These are phyloP conservation scores for Oscheius sp. DNA, from an alignment of 2,888 invertebrate species.

Conservation along the genomic window DNA sequence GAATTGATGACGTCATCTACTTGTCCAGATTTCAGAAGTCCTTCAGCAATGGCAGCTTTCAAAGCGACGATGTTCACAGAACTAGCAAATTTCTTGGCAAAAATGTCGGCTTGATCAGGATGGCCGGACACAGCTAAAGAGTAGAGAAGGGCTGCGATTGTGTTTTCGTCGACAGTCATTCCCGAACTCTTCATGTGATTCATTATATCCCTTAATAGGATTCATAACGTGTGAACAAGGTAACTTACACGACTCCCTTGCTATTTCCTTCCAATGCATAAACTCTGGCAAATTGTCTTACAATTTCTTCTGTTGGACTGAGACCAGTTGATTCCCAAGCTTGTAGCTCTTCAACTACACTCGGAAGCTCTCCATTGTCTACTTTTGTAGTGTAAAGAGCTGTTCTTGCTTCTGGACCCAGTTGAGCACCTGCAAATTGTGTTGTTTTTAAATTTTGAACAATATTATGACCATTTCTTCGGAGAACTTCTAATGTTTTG, in stretches of 20 bases:
- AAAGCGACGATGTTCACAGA: background rate
- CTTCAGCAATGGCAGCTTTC: conserved; percentile 16
- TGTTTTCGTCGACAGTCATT: conserved; percentile 14
- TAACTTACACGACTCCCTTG: conserved; percentile 28
- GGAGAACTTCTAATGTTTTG: background rate
- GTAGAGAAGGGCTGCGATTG: conserved; percentile 14
- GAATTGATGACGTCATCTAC: background rate
- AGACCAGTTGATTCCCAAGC: conserved; percentile 16
- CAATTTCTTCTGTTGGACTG: conserved; percentile 18
- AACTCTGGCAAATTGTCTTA: conserved; percentile 25
- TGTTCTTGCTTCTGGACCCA: conserved; percentile 23
- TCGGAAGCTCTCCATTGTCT: conserved; percentile 31
- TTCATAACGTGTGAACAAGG: background rate
- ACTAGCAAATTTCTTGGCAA: conserved; percentile 24
- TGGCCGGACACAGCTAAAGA: conserved; percentile 7
- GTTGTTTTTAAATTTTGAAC: too few relatives aligned
- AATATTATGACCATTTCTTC: background rate
- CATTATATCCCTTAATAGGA: conserved; percentile 31
- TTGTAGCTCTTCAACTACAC: conserved; percentile 25
- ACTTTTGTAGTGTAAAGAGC: conserved; percentile 19
- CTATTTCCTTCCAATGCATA: conserved; percentile 33
- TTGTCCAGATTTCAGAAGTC: conserved; percentile 1
- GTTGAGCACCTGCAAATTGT: background rate
- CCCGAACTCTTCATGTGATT: conserved; percentile 23
- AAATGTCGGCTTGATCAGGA: conserved; percentile 2